phyloP scores from a whole-genome alignment of 2,113 vertebrate genomes.

The Zingel zingel region DNA sequence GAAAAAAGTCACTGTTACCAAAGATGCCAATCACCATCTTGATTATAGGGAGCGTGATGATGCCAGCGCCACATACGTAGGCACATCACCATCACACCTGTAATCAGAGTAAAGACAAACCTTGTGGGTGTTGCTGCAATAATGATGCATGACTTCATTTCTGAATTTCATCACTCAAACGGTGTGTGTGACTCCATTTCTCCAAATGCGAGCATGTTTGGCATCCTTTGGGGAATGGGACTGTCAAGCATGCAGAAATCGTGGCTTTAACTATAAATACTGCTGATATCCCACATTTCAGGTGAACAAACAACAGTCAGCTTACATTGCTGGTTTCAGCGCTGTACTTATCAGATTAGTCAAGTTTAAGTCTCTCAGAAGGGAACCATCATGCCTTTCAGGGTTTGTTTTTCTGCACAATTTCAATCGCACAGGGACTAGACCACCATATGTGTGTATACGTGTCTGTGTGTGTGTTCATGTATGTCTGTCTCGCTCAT shows the following conservation, averaged over 20 bases:
- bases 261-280: conserved; percentile 66
- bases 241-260: conserved; percentile 66
- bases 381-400: conserved; percentile 55
- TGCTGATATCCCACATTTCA: conserved; percentile 76
- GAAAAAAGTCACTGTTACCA: conserved; percentile 14
- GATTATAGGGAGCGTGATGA: conserved; percentile 19
- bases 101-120: conserved; percentile 54
- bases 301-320: conserved; percentile 70
- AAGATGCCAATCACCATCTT: conserved; percentile 23
- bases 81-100: conserved; percentile 46
- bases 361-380: conserved; percentile 64
- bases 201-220: conserved; percentile 39
- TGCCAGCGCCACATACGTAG: not conserved
- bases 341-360: conserved; percentile 66
- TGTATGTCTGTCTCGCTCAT: conserved; percentile 57
- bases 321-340: conserved; percentile 49
- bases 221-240: conserved; percentile 59
- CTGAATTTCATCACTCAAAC: conserved; percentile 49
- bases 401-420: conserved; percentile 52
- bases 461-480: conserved; percentile 32
- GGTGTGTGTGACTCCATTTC: conserved; percentile 26
- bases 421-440: conserved; percentile 38
- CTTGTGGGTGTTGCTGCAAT: conserved; percentile 18
- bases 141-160: conserved; percentile 50
- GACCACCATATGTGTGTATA: conserved; percentile 17